Percentiles rank a stretch among this genome's conserved stretches.
Conservation (phyloP, 1,140 invertebrate species). For the Tetramorium parvispinum region DNA sequence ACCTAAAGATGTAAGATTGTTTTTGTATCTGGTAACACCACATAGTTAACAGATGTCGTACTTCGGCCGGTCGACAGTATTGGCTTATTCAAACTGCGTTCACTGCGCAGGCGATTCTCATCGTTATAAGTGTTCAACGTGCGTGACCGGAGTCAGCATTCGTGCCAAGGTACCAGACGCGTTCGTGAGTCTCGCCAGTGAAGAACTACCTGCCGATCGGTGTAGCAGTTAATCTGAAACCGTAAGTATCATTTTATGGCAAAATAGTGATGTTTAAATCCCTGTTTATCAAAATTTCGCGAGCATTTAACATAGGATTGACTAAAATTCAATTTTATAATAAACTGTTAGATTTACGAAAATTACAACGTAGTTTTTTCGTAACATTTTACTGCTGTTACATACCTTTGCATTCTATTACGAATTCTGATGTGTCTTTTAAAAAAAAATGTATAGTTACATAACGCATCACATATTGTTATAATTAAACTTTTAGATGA, state of each 20-base stretch:
- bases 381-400: neutral
- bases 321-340: neutral
- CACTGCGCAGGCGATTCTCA: slow-evolving; percentile 58
- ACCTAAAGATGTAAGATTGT: neutral
- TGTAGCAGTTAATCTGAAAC: neutral
- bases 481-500: neutral
- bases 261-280: neutral
- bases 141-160: slow-evolving; percentile 33
- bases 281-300: neutral
- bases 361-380: neutral
- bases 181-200: neutral
- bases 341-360: neutral
- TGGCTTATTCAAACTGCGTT: slow-evolving; percentile 58
- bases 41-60: neutral
- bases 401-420: neutral
- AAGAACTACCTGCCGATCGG: neutral
- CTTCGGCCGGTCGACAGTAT: slow-evolving; percentile 48
- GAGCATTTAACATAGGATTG: neutral
- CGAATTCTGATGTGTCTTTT: neutral
- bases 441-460: neutral
- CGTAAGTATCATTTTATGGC: slow-evolving; percentile 31
- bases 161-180: slow-evolving; percentile 20
- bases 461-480: neutral
- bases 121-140: slow-evolving; percentile 64
- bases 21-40: neutral